A percentile compares a stretch with the other conserved stretches of the same genome.
These are phyloP conservation scores for Anguilla marmorata DNA, from an alignment of 2,797 vertebrate species.

Conservation along the genomic window DNA sequence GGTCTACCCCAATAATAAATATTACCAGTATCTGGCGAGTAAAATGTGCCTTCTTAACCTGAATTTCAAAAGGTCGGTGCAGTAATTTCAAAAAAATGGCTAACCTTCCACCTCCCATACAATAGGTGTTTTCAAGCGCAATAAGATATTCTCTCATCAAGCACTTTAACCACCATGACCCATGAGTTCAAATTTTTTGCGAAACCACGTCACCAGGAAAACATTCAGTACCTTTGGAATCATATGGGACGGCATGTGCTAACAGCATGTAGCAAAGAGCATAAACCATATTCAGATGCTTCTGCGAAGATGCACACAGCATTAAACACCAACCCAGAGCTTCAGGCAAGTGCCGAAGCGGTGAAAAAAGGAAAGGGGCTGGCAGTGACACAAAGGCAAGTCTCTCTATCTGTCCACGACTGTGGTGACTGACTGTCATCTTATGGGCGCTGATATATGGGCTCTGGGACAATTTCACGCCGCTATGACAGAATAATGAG, in stretches of 20 bases:
- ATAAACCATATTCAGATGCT: not conserved
- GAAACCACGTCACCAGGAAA: not conserved
- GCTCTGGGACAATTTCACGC: not conserved
- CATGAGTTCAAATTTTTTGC: not conserved
- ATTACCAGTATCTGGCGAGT: not conserved
- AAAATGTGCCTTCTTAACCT: not conserved
- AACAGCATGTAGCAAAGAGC: not conserved
- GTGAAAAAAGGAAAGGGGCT: not conserved
- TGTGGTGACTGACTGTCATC: not conserved
- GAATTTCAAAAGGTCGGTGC: not conserved
- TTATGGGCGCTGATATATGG: too few relatives aligned
- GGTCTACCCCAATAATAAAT: not conserved
- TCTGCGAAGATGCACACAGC: not conserved
- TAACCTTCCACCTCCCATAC: not conserved
- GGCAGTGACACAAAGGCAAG: not conserved
- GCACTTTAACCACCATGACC: not conserved
- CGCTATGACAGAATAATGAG: constrained; percentile 8
- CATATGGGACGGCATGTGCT: not conserved
- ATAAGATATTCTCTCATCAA: constrained; percentile 2
- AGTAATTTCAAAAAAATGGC: not conserved
- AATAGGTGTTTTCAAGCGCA: not conserved
- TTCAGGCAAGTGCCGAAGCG: not conserved
- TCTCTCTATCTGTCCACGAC: not conserved
- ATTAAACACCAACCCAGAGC: not conserved
- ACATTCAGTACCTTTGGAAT: not conserved